These are phyloP conservation scores for Drosophila quadrilineata DNA, from an alignment of 1,140 invertebrate species.

Conservation along the genomic window DNA sequence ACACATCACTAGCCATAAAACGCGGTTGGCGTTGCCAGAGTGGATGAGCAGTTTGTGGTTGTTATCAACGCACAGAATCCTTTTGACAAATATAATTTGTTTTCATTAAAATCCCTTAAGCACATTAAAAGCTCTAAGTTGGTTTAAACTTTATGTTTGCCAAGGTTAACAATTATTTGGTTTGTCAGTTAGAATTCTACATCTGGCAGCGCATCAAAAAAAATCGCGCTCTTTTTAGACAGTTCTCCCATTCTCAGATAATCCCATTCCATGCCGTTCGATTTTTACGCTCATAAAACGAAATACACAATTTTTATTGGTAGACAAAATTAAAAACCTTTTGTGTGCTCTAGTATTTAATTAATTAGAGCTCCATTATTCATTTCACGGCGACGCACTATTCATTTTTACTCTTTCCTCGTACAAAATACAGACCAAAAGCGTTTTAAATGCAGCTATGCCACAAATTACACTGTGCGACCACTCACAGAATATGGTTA, in stretches of 20 bases:
- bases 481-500: no score
- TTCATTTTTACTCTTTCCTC: slow-evolving; percentile 17
- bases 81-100: neutral
- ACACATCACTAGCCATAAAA: slow-evolving; percentile 14
- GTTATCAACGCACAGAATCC: slow-evolving; percentile 26
- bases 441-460: slow-evolving; percentile 23
- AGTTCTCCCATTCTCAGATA: slow-evolving; percentile 6
- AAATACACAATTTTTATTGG: slow-evolving; percentile 1
- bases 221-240: slow-evolving; percentile 35
- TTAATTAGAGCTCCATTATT: neutral
- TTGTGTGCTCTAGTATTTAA: neutral
- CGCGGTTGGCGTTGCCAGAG: slow-evolving; percentile 24
- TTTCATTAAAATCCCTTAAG: slow-evolving; percentile 3
- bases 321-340: neutral
- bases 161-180: no score
- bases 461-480: slow-evolving; percentile 3
- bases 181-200: neutral
- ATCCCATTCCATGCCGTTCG: neutral
- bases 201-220: slow-evolving; percentile 26
- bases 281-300: slow-evolving; percentile 20
- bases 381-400: slow-evolving; percentile 11
- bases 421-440: slow-evolving; percentile 21
- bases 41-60: neutral
- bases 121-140: neutral
- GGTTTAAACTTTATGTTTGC: neutral